Conservation (phyloP, 2,888 invertebrate species). For the Coelinius sp. region DNA sequence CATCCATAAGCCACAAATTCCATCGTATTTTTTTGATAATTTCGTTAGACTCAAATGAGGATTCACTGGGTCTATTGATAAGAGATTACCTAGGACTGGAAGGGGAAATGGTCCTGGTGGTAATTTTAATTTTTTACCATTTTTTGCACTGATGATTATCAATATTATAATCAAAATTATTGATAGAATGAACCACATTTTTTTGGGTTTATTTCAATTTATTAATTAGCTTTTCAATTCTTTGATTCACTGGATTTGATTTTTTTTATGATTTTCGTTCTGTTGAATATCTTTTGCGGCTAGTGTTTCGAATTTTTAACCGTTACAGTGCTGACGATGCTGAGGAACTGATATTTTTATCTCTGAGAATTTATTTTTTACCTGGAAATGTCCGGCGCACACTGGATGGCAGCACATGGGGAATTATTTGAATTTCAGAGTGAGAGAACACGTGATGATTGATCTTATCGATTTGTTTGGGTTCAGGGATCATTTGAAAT, state of each 20-base stretch:
- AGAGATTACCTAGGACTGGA: constrained; percentile 85
- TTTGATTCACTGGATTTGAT: background rate
- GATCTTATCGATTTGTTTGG: constrained; percentile 21
- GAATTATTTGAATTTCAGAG: background rate
- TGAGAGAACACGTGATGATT: background rate
- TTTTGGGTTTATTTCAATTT: background rate
- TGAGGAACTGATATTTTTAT: background rate
- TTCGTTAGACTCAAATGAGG: constrained; percentile 82
- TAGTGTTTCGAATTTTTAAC: constrained; percentile 1
- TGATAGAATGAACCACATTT: background rate
- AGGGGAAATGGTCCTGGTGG: constrained; percentile 87
- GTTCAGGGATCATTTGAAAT: background rate
- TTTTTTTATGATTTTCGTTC: background rate
- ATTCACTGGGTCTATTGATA: constrained; percentile 78
- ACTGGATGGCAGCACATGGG: constrained; percentile 10
- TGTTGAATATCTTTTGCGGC: background rate
- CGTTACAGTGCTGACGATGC: constrained; percentile 20
- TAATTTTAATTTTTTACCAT: constrained; percentile 70
- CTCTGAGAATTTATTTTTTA: background rate
- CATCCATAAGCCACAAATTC: constrained; percentile 81
- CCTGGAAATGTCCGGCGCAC: background rate
- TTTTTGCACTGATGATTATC: background rate
- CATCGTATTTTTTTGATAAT: constrained; percentile 80
- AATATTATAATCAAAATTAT: background rate
- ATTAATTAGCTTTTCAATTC: background rate